A percentile compares a stretch with the other conserved stretches of the same genome.
phyloP scores from a whole-genome alignment of 2,797 vertebrate genomes.

The Coendou prehensilis region DNA sequence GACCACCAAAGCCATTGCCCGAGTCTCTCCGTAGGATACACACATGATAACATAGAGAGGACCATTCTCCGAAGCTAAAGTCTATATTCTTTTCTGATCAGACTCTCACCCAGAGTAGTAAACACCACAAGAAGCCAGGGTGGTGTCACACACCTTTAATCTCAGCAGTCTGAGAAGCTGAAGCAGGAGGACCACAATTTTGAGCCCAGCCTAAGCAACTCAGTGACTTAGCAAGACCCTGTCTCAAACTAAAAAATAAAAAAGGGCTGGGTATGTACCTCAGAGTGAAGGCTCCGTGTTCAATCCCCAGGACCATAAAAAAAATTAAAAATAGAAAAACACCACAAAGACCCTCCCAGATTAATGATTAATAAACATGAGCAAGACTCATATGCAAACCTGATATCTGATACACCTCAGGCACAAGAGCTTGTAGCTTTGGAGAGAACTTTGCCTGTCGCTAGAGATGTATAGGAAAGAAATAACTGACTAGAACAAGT shows the following conservation, averaged over 20 bases:
- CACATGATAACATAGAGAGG: not conserved
- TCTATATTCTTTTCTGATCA: not conserved
- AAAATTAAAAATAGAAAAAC: not conserved
- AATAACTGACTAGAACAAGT: not conserved
- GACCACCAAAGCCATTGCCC: not conserved
- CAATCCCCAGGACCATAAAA: not conserved
- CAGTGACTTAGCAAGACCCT: not conserved
- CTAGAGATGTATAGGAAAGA: not conserved
- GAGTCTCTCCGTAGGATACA: not conserved
- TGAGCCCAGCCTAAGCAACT: not conserved
- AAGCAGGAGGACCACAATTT: not conserved
- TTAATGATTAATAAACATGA: conserved; percentile 43
- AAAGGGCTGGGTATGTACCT: not conserved
- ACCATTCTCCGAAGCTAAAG: not conserved
- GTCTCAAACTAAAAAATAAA: not conserved
- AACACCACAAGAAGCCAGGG: not conserved
- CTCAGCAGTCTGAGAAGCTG: not conserved
- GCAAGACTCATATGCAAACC: not conserved
- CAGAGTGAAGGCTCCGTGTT: not conserved
- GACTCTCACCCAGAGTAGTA: not conserved
- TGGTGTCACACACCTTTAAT: not conserved
- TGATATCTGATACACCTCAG: not conserved
- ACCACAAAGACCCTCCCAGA: not conserved
- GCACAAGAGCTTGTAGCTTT: not conserved
- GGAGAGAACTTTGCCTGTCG: not conserved